A percentile compares a stretch with the other conserved stretches of the same genome.
Conservation (phyloP, 1,140 invertebrate genomes). For the Battus philenor region DNA sequence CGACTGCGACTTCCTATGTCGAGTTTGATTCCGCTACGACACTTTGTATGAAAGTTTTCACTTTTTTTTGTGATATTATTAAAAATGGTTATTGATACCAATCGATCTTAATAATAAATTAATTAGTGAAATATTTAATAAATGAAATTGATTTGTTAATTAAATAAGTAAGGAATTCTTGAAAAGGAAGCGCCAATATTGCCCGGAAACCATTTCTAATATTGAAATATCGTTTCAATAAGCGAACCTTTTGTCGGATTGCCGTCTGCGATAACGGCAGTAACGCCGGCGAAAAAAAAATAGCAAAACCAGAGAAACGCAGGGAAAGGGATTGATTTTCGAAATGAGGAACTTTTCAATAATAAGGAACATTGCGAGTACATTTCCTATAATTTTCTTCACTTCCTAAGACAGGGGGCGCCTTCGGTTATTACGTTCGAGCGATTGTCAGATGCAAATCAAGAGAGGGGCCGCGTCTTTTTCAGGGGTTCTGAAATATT, state of each 20-base stretch:
- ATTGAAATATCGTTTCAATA: constrained; percentile 16
- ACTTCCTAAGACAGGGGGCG: constrained; percentile 22
- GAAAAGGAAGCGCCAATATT: background rate
- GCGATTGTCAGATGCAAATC: constrained; percentile 42
- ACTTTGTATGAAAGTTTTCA: no score
- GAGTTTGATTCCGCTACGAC: no score
- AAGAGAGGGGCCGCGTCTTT: constrained; percentile 27
- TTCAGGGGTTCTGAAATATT: constrained; percentile 36
- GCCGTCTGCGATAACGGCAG: constrained; percentile 5
- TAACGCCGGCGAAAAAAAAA: constrained; percentile 1
- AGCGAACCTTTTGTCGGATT: constrained; percentile 16
- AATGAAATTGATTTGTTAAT: no score
- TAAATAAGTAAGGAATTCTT: no score
- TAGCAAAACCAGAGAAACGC: background rate
- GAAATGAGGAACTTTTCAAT: constrained; percentile 7
- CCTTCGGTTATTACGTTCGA: constrained; percentile 27
- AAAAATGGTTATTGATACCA: no score
- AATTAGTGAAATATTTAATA: no score
- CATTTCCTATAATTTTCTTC: constrained; percentile 20
- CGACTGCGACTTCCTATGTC: no score
- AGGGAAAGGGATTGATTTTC: constrained; percentile 7
- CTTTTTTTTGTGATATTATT: no score
- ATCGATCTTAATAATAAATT: no score
- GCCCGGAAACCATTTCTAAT: constrained; percentile 10
- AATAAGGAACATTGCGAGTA: constrained; percentile 15